Evolutionary conservation across 2,888 invertebrate species (phyloP).

Genomic region (Pseudanteris insignis): DNA sequence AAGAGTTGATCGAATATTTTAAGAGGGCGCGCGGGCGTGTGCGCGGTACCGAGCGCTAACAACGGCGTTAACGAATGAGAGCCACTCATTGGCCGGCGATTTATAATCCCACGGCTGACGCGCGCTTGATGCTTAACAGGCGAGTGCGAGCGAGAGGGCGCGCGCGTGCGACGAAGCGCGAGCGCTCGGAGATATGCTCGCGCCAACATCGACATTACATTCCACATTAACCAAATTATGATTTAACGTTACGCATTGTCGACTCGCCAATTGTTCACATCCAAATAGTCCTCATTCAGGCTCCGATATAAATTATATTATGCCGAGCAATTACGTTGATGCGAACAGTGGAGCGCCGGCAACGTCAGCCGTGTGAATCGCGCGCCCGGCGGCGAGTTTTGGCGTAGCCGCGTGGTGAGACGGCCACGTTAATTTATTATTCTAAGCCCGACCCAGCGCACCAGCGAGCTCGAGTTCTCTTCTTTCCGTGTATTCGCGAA

Average conservation of each 20-base stretch:
- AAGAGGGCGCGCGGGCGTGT: slow-evolving; percentile 27
- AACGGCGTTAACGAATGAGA: slow-evolving; percentile 62
- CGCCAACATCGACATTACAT: slow-evolving; percentile 64
- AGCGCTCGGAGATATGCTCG: slow-evolving; percentile 54
- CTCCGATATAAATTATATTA: slow-evolving; percentile 61
- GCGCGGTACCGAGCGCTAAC: slow-evolving; percentile 51
- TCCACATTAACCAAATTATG: slow-evolving; percentile 66
- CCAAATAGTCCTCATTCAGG: slow-evolving; percentile 60
- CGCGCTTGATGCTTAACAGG: slow-evolving; percentile 47
- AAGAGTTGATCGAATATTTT: slow-evolving; percentile 45
- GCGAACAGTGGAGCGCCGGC: slow-evolving; percentile 51
- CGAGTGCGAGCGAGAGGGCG: slow-evolving; percentile 47
- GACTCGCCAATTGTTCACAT: slow-evolving; percentile 61
- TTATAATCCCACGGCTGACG: slow-evolving; percentile 56
- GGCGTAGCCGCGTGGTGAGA: slow-evolving; percentile 21
- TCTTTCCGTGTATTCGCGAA: no score
- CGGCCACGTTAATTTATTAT: slow-evolving; percentile 50
- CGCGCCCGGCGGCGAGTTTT: slow-evolving; percentile 12
- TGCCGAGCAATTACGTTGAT: slow-evolving; percentile 59
- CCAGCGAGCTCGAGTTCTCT: no score
- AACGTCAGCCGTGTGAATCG: slow-evolving; percentile 32
- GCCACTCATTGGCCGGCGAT: slow-evolving; percentile 62
- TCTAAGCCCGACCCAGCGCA: slow-evolving; percentile 43
- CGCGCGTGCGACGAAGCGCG: slow-evolving; percentile 44
- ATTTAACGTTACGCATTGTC: slow-evolving; percentile 64